Evolutionary conservation across 37 sponge, comb jelly and placozoan species (phyloP).

Genomic region (Aplysina aerophoba): DNA sequence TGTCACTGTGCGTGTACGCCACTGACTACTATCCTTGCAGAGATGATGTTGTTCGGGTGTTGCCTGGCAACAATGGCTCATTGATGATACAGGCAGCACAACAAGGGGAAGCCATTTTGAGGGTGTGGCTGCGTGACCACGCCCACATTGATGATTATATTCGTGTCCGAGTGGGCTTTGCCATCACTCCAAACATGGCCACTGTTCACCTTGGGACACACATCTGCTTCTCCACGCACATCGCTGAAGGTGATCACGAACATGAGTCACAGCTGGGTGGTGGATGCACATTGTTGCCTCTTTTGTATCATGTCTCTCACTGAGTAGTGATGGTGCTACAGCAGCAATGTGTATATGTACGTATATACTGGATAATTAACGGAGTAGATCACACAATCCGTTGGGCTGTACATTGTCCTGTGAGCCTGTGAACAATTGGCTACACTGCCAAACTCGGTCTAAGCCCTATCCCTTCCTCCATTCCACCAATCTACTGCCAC

Average conservation of each 20-base stretch:
- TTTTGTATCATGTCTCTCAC: too few relatives aligned
- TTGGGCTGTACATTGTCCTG: too few relatives aligned
- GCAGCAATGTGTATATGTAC: too few relatives aligned
- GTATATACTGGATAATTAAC: too few relatives aligned
- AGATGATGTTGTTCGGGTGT: slow-evolving; percentile 66
- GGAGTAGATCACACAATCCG: too few relatives aligned
- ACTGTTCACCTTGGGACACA: slow-evolving; percentile 71
- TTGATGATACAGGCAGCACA: slow-evolving; percentile 67
- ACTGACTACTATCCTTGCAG: background rate
- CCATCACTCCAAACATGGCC: slow-evolving; percentile 81
- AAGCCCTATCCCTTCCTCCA: background rate
- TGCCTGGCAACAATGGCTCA: slow-evolving; percentile 58
- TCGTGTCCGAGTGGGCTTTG: background rate
- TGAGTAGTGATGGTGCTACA: too few relatives aligned
- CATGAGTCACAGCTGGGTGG: background rate
- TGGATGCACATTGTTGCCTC: too few relatives aligned
- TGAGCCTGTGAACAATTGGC: too few relatives aligned
- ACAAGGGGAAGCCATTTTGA: slow-evolving; percentile 74
- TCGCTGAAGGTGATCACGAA: slow-evolving; percentile 53
- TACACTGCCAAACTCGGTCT: too few relatives aligned
- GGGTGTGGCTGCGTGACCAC: slow-evolving; percentile 18
- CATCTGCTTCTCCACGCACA: slow-evolving; percentile 78
- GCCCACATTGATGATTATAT: slow-evolving; percentile 13
- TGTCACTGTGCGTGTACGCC: too few relatives aligned
- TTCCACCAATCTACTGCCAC: background rate